Evolutionary conservation across 2,888 invertebrate genomes (phyloP), one percentile per base, ranked within the genome.

Genomic region (Sphecodes monilicornis): DNA sequence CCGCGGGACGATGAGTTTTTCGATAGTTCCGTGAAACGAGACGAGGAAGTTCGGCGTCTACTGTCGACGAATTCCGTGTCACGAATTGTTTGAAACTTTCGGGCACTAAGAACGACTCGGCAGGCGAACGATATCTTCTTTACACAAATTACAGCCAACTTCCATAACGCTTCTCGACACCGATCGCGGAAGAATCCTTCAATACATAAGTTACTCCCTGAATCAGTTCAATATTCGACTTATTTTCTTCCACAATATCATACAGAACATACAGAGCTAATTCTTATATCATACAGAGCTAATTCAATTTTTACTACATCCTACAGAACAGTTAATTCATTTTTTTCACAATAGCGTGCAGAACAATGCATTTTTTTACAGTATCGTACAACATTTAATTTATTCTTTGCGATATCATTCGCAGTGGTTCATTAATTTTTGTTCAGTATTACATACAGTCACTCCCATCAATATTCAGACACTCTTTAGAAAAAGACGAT

Each of bases 1-100:
- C 57, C 26, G 70, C 70, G 18, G 43, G 43, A 22, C 39, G 76
- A 80, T 84, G 68, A 89, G 88, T 88, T 88, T 88, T 88, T 89
- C 89, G 87, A 89, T 89, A 88, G 89, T 89, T 88, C 43, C 78
- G 75, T 32, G 60, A 70, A 79, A 72, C 77, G n/a, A 76, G 39
- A 68, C 69, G 43, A 26, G 69, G 10, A 80, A 88, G 80, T 83
- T 86, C 36, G 50, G 57, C 77, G 85, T 74, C 80, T 74, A 54
- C 75, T 36, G 32, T 32, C 13, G 18, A n/a, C 36, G 81, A 64
- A 71, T 41, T 54, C 43, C 64, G 39, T 41, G 32, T 39, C 79
- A 29, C 78, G 70, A 64, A 81, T 75, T 81, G 74, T 82, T 75
- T 32, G 43, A 70, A 50, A 70, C 70, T 82, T 72, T 41, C 6